Evolutionary conservation across 2,797 vertebrate species (phyloP).

Genomic region (Propithecus deckenii): DNA sequence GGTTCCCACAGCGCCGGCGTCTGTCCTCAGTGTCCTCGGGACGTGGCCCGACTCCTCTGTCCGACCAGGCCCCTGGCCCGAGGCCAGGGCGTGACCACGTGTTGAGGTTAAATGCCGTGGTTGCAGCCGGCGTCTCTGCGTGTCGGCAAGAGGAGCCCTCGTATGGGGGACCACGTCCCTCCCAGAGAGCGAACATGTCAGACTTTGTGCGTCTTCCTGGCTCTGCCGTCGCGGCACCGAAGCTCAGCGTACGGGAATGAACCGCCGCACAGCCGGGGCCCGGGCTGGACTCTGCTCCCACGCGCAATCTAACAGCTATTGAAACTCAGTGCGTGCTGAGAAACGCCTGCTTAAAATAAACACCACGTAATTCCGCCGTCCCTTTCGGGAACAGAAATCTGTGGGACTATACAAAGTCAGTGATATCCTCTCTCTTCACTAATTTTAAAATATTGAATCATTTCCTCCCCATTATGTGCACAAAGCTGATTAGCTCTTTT

Average conservation of each 20-base stretch:
- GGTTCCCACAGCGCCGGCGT: rapidly evolving
- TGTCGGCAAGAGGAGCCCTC: neutral
- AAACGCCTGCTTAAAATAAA: neutral
- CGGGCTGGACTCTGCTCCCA: neutral
- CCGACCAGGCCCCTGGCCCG: neutral
- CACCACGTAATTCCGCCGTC: too few relatives aligned
- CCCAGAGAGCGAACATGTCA: neutral
- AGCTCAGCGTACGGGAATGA: neutral
- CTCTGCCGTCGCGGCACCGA: neutral
- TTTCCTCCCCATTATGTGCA: neutral
- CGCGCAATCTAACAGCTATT: too few relatives aligned
- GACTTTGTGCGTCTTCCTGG: neutral
- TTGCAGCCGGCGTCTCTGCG: neutral
- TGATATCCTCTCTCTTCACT: neutral
- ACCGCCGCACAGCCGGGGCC: too few relatives aligned
- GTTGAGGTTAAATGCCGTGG: too few relatives aligned
- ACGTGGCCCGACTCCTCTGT: too few relatives aligned
- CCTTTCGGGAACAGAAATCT: neutral
- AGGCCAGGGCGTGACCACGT: rapidly evolving
- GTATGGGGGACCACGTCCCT: too few relatives aligned
- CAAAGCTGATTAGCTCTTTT: neutral
- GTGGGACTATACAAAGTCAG: neutral
- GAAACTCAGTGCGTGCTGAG: rapidly evolving
- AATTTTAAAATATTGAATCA: neutral
- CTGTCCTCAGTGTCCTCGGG: neutral